phyloP scores from a whole-genome alignment of 2,113 vertebrate species.

The Proterorhinus semilunaris region DNA sequence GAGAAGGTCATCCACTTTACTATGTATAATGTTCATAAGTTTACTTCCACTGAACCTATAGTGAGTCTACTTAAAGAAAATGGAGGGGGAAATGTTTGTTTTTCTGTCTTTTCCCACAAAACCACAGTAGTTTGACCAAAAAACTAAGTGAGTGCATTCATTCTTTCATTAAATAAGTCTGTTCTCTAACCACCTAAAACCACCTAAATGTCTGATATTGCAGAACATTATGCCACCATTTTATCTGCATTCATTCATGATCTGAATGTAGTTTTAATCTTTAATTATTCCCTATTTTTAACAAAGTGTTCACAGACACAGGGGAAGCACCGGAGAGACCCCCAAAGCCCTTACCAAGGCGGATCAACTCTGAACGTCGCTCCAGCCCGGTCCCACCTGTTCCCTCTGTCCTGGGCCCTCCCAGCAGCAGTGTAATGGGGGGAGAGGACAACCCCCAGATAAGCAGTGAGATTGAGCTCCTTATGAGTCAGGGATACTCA shows the following conservation, averaged over 20 bases:
- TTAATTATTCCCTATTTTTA: no score
- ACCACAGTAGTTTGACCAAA: no score
- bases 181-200: no score
- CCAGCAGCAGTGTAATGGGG: slow-evolving; percentile 32
- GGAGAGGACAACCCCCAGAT: slow-evolving; percentile 80
- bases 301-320: slow-evolving; percentile 77
- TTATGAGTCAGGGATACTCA: slow-evolving; percentile 97
- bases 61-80: neutral
- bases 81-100: neutral
- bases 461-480: slow-evolving; percentile 91
- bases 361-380: slow-evolving; percentile 91
- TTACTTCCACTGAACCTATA: neutral
- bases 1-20: no score
- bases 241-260: no score
- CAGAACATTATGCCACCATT: no score
- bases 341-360: slow-evolving; percentile 90
- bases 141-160: no score
- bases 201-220: no score
- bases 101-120: no score
- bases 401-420: slow-evolving; percentile 32
- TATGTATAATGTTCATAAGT: neutral
- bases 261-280: no score
- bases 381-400: slow-evolving; percentile 78
- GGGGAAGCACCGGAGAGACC: slow-evolving; percentile 90
- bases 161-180: no score